phyloP scores from a whole-genome alignment of 2,797 vertebrate species.

The Coregonus sp. region DNA sequence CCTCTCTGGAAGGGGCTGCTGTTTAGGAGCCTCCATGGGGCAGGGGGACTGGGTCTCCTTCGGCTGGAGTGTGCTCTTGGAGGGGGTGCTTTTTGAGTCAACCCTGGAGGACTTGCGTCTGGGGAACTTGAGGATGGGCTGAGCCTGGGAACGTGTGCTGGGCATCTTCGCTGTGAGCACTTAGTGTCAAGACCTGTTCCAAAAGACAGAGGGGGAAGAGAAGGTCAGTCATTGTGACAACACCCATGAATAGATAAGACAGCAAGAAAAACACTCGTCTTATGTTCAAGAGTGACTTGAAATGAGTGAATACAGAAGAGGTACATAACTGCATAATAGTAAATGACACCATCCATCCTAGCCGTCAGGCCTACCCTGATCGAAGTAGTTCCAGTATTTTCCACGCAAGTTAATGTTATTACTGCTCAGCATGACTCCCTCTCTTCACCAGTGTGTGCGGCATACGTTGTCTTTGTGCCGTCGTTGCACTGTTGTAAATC shows the following conservation, averaged over 20 bases:
- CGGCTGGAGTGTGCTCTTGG: slow-evolving; percentile 29
- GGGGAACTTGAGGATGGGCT: slow-evolving; percentile 83
- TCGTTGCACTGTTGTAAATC: no score
- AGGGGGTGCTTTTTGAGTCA: slow-evolving; percentile 15
- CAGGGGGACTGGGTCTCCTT: background rate
- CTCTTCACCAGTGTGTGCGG: background rate
- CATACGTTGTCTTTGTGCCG: no score
- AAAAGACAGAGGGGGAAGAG: background rate
- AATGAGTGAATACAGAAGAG: no score
- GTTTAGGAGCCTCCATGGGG: background rate
- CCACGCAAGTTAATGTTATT: no score
- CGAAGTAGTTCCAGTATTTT: no score
- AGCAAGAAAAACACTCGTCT: background rate
- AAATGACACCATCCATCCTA: no score
- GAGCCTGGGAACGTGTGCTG: slow-evolving; percentile 79
- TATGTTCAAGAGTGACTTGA: background rate
- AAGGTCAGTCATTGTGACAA: background rate
- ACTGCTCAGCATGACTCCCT: background rate
- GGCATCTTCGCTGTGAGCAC: slow-evolving; percentile 72
- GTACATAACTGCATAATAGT: no score
- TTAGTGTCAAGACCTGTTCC: background rate
- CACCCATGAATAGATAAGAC: background rate
- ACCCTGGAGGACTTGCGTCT: slow-evolving; percentile 74
- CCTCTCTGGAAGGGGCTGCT: background rate
- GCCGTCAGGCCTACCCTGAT: no score